Evolutionary conservation across 2,888 invertebrate species (phyloP), one percentile per base, ranked within the genome.

Genomic region (Hirudinaria manillensis): DNA sequence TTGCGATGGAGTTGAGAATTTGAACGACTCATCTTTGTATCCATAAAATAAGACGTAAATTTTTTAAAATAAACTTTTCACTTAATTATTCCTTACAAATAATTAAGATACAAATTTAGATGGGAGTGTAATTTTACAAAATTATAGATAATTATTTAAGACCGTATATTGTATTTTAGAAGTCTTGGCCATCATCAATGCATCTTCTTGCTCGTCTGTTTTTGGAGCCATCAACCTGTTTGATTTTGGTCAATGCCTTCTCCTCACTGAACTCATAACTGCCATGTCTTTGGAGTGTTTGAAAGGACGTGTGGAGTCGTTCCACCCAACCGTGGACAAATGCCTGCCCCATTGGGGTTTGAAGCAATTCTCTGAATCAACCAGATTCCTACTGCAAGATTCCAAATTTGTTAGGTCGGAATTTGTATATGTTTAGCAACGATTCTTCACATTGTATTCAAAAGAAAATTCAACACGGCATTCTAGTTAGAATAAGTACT

Each of bases 121-220:
- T n/a, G n/a, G n/a, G n/a, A n/a, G n/a, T 21, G 16, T 19, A 53
- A 53, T 27, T 27, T 24, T 27, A 61, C 7, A 21, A 16, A 61
- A 1, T 61, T 61, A 21, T 24, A 61, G n/a, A 61, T 10, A 7
- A 21, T 61, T 61, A 1, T 45, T 45, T 24, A 3, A 56, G 13
- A 56, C n/a, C 2, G n/a, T 61, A 34, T 34, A n/a, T 70, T 70
- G 21, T 51, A 4, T 27, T 16, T 55, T 65, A 73, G 81, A 81
- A 75, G 81, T 79, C 7, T 76, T 81, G 19, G 81, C 79, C 13
- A 77, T 81, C 4, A 71, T 81, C 10, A 80, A 80, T 66, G 53
- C 80, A 6, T 68, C 79, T 10, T 78, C 80, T 4, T 77, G 80
- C 53, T 77, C 80, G 6, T 38, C 78, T n/a, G 34, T 79, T 21